Base-by-base conservation (phyloP, 2,888 invertebrate genomes). In the Dermolepida albohirtum region DNA sequence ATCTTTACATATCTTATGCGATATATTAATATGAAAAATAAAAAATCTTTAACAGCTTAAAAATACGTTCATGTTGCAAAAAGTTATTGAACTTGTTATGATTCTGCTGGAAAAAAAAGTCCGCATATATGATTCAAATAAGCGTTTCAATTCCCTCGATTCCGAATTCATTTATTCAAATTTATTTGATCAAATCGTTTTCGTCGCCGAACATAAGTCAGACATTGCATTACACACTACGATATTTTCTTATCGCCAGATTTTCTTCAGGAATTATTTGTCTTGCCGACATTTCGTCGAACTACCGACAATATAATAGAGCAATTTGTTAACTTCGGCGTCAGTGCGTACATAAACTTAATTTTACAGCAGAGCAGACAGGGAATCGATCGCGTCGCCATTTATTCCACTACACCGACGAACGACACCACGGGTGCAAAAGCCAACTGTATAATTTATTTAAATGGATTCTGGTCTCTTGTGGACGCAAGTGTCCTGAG, bases 391-490 rank as follows among this genome's bases (percentile, higher is more conserved):
- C 27, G 47, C 34, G 47, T 34, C 49, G 47, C 34, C 39, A 39
- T 10, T 62, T 47, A 34, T 29, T 49, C 47, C 22, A 43, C 57
- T 34, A 43, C 44, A n/a, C 49, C 11, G 29, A 12, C 51, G 34
- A 34, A 11, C 47, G 6, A 7, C 47, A 49, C 16, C 34, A 34
- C 47, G 34, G 47, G 59, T 47, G 59, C 59, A 62, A 62, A 62
- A 62, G 59, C 47, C 47, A 62, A 62, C 49, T 29, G 39, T 47
- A 29, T 62, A 62, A 62, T 62, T 62, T 62, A 62, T 62, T 62
- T 62, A 62, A 62, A 62, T 62, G 17, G 59, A 62, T 62, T 47
- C 59, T 29, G 39, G 59, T 62, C 47, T 34, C 59, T 62, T 34
- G 39, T 62, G 47, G 44, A 62, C 59, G 59, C 59, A 62, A 62